Base-by-base conservation (phyloP, 2,113 vertebrate species). In the Pollachius pollachius region DNA sequence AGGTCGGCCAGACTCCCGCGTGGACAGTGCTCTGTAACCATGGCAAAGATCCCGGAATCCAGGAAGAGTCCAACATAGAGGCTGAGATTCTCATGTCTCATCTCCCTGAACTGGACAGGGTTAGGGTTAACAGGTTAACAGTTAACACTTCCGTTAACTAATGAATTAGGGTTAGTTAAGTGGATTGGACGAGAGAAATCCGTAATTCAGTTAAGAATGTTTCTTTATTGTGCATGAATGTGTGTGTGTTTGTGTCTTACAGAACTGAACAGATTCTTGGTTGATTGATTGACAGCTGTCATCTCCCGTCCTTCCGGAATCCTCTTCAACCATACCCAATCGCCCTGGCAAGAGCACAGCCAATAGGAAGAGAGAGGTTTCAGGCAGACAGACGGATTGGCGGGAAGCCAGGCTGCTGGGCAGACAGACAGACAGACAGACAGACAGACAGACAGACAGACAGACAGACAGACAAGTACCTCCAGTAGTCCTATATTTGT, bases 271-370 rank as follows among this genome's bases (percentile, higher is more conserved):
- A 88, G 54, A 30, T 11, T 86, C 62, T 76, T 72, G 3, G 88
- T 88, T 68, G 6, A 79, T 52, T 78, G 77, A 65, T 65, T 86
- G n/a, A 94, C 84, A 18, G 90, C 72, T 0, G 52, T 15, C 52
- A 91, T 71, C 8, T 78, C 82, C 1, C 88, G 85, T 16, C 88
- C 91, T 2, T 63, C 58, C 0, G 89, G 88, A 58, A 95, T 93
- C 84, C 93, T 96, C 87, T 95, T 96, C 48, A 96, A 79, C 94
- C 94, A 96, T 69, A 96, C 94, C 93, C 92, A 95, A 79, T 96
- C 95, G 0, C 95, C 95, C 95, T 96, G 83, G 66, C 12, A 73
- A 76, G 83, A 19, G 48, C 2, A 69, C 4, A 56, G 11, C 21
- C 70, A 72, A 64, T 73, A 65, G 78, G 1, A 73, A 21, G 12